Conservation (phyloP, 2,113 vertebrate species). For the Cathartes aura region DNA sequence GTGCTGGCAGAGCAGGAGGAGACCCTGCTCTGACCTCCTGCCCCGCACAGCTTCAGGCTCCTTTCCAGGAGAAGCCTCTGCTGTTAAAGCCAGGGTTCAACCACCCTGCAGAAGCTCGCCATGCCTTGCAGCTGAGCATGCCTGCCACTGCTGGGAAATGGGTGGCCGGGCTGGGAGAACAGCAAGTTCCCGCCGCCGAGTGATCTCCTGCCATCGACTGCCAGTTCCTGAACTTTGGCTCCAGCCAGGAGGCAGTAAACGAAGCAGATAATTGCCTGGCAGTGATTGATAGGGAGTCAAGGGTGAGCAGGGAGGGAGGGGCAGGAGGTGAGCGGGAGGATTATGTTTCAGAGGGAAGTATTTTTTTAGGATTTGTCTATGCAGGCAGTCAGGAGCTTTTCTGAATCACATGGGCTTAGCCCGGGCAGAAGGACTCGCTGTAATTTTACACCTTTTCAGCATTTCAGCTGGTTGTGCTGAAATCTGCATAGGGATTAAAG, state of each 20-base stretch:
- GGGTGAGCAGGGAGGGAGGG: neutral
- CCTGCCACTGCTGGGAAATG: neutral
- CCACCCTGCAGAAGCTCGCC: neutral
- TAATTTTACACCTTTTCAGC: conserved; percentile 47
- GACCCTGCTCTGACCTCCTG: neutral
- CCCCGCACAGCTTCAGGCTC: neutral
- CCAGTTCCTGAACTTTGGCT: conserved; percentile 45
- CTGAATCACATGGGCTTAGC: neutral
- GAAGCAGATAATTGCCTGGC: conserved; percentile 58
- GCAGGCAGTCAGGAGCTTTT: conserved; percentile 29
- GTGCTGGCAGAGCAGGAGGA: neutral
- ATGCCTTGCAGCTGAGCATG: neutral
- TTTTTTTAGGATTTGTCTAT: conserved; percentile 54
- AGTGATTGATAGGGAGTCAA: conserved; percentile 41
- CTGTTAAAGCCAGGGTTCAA: neutral
- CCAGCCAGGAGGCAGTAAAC: neutral
- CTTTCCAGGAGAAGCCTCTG: neutral
- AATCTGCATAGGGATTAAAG: neutral
- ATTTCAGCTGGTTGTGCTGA: conserved; percentile 16
- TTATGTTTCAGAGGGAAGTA: conserved; percentile 51
- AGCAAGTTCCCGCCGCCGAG: neutral
- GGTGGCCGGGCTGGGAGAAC: neutral
- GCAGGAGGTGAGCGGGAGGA: neutral
- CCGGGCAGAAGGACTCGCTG: neutral
- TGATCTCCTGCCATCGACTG: neutral